phyloP scores from a whole-genome alignment of 2,797 vertebrate species.

The Trachurus trachurus region DNA sequence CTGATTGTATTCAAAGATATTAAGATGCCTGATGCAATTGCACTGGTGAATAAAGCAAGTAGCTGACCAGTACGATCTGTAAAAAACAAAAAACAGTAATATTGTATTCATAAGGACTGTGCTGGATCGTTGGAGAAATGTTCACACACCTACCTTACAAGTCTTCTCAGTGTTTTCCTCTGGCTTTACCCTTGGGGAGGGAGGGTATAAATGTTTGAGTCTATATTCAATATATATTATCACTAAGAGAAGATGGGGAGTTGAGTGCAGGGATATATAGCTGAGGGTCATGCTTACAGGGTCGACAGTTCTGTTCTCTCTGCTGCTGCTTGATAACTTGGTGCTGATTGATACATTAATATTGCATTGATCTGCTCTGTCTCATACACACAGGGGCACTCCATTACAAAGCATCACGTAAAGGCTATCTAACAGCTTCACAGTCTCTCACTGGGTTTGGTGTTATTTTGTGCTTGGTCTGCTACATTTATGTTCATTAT shows the following conservation, averaged over 20 bases:
- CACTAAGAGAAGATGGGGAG: constrained; percentile 51
- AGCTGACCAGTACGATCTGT: constrained; percentile 22
- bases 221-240: constrained; percentile 75
- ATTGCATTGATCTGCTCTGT: constrained; percentile 69
- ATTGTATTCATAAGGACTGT: constrained; percentile 59
- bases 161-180: constrained; percentile 31
- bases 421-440: not conserved
- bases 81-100: constrained; percentile 25
- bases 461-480: constrained; percentile 1
- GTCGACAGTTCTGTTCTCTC: constrained; percentile 48
- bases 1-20: constrained; percentile 1
- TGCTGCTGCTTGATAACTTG: constrained; percentile 64
- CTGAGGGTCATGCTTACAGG: constrained; percentile 58
- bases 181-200: constrained; percentile 53
- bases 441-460: constrained; percentile 5
- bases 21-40: not conserved
- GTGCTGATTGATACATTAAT: constrained; percentile 81
- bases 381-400: constrained; percentile 20
- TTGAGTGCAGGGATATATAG: constrained; percentile 59
- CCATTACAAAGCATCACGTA: constrained; percentile 27
- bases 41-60: constrained; percentile 22
- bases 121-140: constrained; percentile 43
- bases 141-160: not conserved
- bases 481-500: constrained; percentile 14
- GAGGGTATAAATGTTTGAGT: constrained; percentile 72